Evolutionary conservation across 2,113 vertebrate species (phyloP), one percentile per base, ranked within the genome.

Genomic region (Oncorhynchus clarkii): DNA sequence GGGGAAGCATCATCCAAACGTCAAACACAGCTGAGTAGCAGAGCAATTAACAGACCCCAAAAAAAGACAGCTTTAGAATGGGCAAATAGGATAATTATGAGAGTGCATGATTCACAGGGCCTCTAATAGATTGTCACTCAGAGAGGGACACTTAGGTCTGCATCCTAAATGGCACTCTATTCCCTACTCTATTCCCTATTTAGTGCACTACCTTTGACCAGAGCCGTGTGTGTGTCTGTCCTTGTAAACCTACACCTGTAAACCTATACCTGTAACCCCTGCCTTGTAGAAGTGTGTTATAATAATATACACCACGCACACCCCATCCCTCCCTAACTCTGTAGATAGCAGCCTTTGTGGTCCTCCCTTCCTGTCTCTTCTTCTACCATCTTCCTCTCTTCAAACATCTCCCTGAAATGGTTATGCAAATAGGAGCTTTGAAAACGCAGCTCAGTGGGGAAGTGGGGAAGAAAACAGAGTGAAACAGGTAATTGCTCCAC

Each of bases 351-450:
- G 39, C 39, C 39, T 45, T 45, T 45, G 39, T 45, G 8, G 8
- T 45, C 39, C 39, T 45, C 9, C 39, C 39, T 45, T 45, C 39
- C 39, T 74, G 27, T 67, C 14, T 22, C 24, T 31, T 71, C 34
- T 48, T 68, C 57, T 78, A 18, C 74, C 45, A 22, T 65, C 71
- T 76, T 49, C 76, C 76, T 65, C 8, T 68, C 62, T 31, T 39
- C 18, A 67, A 57, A 60, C 74, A 70, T 69, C 68, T 70, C 22
- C 27, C 1, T 70, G 77, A 80, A 79, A 81, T 76, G 31, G 67
- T 74, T 78, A 69, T 72, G 79, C 20, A 87, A 78, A 81, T 76
- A 48, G 24, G 74, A 27, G 69, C 62, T 75, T 66, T 74, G 27
- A 79, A 78, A 82, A 54, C 1, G 51, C 51, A 16, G 51, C 51